These are phyloP conservation scores for Sarcophilus harrisii DNA, from an alignment of 2,797 vertebrate species.

Conservation along the genomic window DNA sequence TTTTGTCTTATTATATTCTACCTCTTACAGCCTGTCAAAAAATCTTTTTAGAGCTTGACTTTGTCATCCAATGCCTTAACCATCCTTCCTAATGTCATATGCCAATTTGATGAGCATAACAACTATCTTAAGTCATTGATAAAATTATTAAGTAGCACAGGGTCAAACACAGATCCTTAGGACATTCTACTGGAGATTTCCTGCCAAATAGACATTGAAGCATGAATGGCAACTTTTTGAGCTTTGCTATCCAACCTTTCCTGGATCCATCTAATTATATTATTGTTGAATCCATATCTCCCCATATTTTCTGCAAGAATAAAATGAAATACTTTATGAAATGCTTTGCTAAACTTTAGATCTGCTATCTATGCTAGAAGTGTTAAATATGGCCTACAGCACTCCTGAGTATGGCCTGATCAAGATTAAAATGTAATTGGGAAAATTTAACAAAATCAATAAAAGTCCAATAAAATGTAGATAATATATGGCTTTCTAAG, in stretches of 20 bases:
- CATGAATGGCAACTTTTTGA: not conserved
- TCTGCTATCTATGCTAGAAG: not conserved
- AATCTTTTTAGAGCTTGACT: not conserved
- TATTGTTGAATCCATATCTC: not conserved
- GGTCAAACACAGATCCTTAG: not conserved
- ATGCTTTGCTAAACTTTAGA: not conserved
- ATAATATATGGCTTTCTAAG: not conserved
- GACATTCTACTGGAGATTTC: not conserved
- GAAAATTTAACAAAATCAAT: not conserved
- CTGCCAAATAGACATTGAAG: not conserved
- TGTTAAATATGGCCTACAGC: not conserved
- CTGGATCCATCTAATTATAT: not conserved
- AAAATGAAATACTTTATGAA: not conserved
- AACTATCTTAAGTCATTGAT: not conserved
- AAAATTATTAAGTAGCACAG: not conserved
- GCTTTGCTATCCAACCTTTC: not conserved
- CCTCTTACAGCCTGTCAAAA: not conserved
- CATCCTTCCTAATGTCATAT: not conserved
- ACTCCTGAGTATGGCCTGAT: not conserved
- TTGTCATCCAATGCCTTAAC: not conserved
- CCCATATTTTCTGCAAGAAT: not conserved
- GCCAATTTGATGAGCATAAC: not conserved
- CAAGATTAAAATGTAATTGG: not conserved
- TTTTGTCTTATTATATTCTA: not conserved
- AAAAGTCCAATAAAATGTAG: not conserved